Evolutionary conservation across 1,140 invertebrate species (phyloP).

Genomic region (Dendroctonus ponderosae): DNA sequence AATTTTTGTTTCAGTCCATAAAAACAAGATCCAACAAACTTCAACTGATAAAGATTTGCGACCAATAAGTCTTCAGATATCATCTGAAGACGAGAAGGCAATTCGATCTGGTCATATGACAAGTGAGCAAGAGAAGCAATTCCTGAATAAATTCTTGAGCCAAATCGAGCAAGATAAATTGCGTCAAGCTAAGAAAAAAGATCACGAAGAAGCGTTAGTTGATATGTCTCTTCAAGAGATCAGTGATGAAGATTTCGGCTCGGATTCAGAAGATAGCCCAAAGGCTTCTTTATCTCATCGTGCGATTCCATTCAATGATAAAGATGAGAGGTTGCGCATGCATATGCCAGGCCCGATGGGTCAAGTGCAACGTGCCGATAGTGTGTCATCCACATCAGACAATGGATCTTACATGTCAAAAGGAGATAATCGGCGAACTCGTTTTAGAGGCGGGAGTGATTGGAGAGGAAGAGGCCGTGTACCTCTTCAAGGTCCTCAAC

Average conservation of each 20-base stretch:
- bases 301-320: constrained; percentile 37
- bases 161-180: constrained; percentile 78
- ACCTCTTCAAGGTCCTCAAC: constrained; percentile 28
- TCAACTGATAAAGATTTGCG: constrained; percentile 54
- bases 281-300: no score
- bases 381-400: no score
- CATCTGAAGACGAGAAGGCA: constrained; percentile 74
- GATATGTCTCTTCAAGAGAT: constrained; percentile 45
- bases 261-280: background rate
- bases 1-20: constrained; percentile 41
- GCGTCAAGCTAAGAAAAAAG: constrained; percentile 70
- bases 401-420: background rate
- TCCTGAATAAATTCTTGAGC: constrained; percentile 75
- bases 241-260: constrained; percentile 52
- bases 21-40: constrained; percentile 31
- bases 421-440: background rate
- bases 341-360: no score
- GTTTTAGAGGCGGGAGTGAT: constrained; percentile 15
- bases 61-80: constrained; percentile 72
- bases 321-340: constrained; percentile 37
- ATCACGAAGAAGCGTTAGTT: no score
- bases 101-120: constrained; percentile 65
- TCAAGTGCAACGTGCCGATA: no score
- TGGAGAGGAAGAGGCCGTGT: constrained; percentile 16
- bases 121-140: constrained; percentile 73